A percentile compares a stretch with the other conserved stretches of the same genome.
phyloP scores from a whole-genome alignment of 2,113 vertebrate genomes.

The rabbit (Oryctolagus cuniculus) region DNA sequence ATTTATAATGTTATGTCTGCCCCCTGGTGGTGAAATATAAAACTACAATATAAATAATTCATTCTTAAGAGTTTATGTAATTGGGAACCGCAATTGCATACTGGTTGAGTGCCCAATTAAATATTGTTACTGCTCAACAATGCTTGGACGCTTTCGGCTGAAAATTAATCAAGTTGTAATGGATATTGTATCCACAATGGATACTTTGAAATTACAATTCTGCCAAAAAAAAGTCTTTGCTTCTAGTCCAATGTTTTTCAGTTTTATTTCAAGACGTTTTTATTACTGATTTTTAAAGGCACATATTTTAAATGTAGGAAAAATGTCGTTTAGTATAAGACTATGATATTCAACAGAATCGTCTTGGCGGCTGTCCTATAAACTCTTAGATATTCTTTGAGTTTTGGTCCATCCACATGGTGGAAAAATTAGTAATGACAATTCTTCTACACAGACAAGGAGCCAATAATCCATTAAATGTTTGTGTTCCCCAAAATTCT shows the following conservation, averaged over 20 bases:
- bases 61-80: neutral
- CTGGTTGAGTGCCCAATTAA: slow-evolving; percentile 52
- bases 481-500: neutral
- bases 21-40: slow-evolving; percentile 83
- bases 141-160: slow-evolving; percentile 7
- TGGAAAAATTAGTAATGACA: neutral
- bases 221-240: slow-evolving; percentile 30
- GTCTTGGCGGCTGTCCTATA: neutral
- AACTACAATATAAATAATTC: slow-evolving; percentile 72
- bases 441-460: neutral
- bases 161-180: neutral
- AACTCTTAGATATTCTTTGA: neutral
- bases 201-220: neutral
- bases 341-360: neutral
- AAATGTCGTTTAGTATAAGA: neutral
- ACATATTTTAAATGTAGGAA: neutral
- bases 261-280: neutral
- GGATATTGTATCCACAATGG: neutral
- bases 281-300: slow-evolving; percentile 15
- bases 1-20: slow-evolving; percentile 81
- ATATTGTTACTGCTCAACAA: slow-evolving; percentile 34
- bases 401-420: neutral
- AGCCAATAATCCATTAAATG: neutral
- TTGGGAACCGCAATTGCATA: slow-evolving; percentile 23
- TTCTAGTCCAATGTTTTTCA: slow-evolving; percentile 23